These are phyloP conservation scores for Scaptomyza polygonia DNA, from an alignment of 2,888 invertebrate species.

Conservation along the genomic window DNA sequence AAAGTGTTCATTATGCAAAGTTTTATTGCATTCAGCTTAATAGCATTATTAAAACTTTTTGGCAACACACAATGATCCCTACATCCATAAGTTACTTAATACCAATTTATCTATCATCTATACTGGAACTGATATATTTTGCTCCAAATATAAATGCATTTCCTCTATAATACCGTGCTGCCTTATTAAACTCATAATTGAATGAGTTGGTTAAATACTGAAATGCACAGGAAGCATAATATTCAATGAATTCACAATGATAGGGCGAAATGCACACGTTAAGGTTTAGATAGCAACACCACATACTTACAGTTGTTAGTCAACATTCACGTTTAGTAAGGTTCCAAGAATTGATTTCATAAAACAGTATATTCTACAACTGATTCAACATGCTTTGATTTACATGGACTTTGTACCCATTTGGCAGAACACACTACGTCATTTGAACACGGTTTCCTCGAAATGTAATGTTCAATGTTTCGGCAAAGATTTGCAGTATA, in stretches of 20 bases:
- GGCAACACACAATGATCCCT: no score
- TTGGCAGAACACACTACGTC: not conserved
- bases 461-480: not conserved
- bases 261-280: not conserved
- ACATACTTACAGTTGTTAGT: constrained; percentile 2
- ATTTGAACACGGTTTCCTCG: not conserved
- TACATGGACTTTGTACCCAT: not conserved
- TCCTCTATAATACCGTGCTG: not conserved
- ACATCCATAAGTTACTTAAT: no score
- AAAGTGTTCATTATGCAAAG: no score
- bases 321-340: constrained; percentile 3
- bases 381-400: not conserved
- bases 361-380: not conserved
- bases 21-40: no score
- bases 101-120: no score
- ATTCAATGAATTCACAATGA: not conserved
- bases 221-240: not conserved
- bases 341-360: constrained; percentile 4
- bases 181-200: not conserved
- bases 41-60: no score
- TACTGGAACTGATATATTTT: no score
- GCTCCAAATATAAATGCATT: not conserved
- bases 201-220: not conserved
- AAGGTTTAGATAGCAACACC: constrained; percentile 2
- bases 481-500: constrained; percentile 20